A percentile compares a stretch with the other conserved stretches of the same genome.
Evolutionary conservation across 2,888 invertebrate species (phyloP).

Genomic region (Hoplodrina blanda): DNA sequence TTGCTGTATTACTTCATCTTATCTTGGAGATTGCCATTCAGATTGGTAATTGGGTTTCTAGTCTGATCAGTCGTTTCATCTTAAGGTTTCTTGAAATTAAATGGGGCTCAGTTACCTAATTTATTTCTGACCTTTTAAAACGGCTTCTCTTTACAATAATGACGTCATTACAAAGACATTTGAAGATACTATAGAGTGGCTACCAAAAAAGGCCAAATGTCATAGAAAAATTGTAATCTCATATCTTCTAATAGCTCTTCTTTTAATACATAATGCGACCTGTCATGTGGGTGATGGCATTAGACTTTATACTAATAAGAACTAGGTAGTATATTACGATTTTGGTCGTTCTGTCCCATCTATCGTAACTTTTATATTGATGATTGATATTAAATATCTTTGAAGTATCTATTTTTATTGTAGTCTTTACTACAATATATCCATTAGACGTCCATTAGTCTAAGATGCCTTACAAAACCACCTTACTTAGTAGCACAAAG

Average conservation of each 20-base stretch:
- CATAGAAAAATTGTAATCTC: background rate
- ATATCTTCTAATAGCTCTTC: background rate
- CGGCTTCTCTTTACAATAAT: background rate
- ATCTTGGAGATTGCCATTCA: background rate
- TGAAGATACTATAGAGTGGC: no score
- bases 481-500: no score
- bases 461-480: no score
- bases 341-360: background rate
- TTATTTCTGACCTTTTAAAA: background rate
- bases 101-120: background rate
- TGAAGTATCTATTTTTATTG: no score
- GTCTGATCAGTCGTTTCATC: conserved; percentile 4
- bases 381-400: no score
- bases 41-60: background rate
- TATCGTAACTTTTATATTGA: no score
- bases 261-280: background rate
- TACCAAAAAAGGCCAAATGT: no score
- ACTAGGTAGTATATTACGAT: background rate
- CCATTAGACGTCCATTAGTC: no score
- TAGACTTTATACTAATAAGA: background rate
- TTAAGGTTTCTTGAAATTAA: conserved; percentile 21
- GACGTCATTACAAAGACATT: background rate
- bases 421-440: no score
- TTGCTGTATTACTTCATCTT: background rate
- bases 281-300: background rate